Evolutionary conservation across 2,888 invertebrate species (phyloP), one percentile per base, ranked within the genome.

Genomic region (Lottia scabra): DNA sequence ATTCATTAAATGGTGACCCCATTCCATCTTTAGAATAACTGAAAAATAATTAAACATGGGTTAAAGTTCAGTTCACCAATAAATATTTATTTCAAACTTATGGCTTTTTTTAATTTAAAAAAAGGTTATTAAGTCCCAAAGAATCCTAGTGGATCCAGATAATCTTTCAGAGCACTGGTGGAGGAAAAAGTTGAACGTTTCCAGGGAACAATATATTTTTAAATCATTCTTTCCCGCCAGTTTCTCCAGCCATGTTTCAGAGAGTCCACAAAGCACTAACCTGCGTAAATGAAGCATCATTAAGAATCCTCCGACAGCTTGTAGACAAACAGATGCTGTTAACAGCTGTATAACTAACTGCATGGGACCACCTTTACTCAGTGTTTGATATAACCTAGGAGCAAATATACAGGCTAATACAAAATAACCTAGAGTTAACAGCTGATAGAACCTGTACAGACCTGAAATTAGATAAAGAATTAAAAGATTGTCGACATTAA

Each of bases 361-460:
- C 87, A 87, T 87, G 15, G 87, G 87, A 6, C 87, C 87, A 3
- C 84, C 84, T 67, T 87, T 87, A 65, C 81, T 82, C n/a, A 87
- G 74, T 0, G 87, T 83, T 71, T 87, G 85, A 26, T 81, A 79
- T 65, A 87, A 74, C 8, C 83, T 79, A 0, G 87, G 87, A 15
- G 83, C 83, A 78, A 84, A 87, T 38, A 87, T 85, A 81, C 87
- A 87, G 2, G 83, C 85, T 44, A 87, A 77, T 16, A 87, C 84
- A 80, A 87, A 87, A 73, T 86, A 87, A 1, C 81, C 84, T 74
- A 87, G 71, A 0, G 84, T 82, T 68, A 87, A 73, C 67, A 87
- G 67, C 81, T 87, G 87, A 77, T 87, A 87, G 75, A 87, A 87
- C 67, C 84, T 78, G 26, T 86, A 73, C 44, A 87, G 70, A 46